Evolutionary conservation across 2,888 invertebrate genomes (phyloP), one percentile per base, ranked within the genome.

Genomic region (Zele albiditarsus): DNA sequence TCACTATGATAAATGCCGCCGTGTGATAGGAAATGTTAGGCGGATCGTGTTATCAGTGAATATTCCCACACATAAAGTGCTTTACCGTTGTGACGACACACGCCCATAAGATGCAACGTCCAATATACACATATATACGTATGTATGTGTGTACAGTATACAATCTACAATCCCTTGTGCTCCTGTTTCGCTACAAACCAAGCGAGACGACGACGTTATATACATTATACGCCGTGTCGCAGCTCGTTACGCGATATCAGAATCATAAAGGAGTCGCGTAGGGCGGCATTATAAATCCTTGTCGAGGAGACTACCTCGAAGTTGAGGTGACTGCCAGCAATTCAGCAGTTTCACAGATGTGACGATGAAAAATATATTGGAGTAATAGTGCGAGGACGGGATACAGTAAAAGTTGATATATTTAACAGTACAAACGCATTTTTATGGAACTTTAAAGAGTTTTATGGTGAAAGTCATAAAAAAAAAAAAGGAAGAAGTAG

Each of bases 21-120:
- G 53, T 31, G 23, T 71, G 75, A 75, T 75, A 75, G 25, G 71
- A 67, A 53, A 75, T 63, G 42, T 68, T 72, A 75, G 67, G 68
- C 53, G 68, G 27, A 27, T 62, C 53, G 66, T 71, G 68, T 75
- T 75, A 75, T 75, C 75, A 75, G 71, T 53, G 49, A 49, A 60
- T 75, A 68, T 71, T 42, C 71, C 71, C 75, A 70, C 63, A 33
- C 53, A 75, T 66, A 62, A 72, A 72, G 68, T 62, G 71, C 66
- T 62, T 60, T 27, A 62, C 58, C 57, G 63, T 60, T n/a, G n/a
- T 25, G 38, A 62, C 49, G 58, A 62, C 53, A 71, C 49, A 28
- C 73, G 20, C 28, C n/a, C 27, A 62, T 23, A n/a, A 25, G 27
- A 27, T 62, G 27, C 46, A 23, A 70, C 12, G 38, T 38, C 38